phyloP scores from a whole-genome alignment of 2,113 vertebrate species.

The Elanus axillaris region DNA sequence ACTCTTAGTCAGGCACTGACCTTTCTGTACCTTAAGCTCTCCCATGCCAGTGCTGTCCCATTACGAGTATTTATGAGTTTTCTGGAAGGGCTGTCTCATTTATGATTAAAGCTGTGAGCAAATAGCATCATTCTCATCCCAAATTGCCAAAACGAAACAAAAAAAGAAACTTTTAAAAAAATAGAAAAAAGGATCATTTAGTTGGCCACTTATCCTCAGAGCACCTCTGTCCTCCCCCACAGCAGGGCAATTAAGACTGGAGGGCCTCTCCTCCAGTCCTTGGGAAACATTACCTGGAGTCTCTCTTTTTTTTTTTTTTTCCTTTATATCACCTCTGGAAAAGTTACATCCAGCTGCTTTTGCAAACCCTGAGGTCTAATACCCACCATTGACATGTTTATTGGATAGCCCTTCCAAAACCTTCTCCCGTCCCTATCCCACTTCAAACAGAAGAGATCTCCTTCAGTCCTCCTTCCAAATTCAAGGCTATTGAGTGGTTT shows the following conservation, averaged over 20 bases:
- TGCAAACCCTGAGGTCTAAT: neutral
- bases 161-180: no score
- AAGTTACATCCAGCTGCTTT: neutral
- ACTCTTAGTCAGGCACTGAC: neutral
- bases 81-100: neutral
- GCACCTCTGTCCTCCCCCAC: neutral
- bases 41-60: neutral
- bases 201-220: neutral
- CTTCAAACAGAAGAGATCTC: neutral
- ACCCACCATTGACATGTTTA: rapidly evolving
- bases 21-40: neutral
- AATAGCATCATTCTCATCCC: neutral
- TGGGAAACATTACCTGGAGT: neutral
- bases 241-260: neutral
- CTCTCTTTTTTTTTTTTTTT: neutral
- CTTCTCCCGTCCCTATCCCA: neutral
- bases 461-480: neutral
- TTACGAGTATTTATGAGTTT: neutral
- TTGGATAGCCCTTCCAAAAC: neutral
- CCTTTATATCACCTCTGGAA: rapidly evolving
- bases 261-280: neutral
- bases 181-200: neutral
- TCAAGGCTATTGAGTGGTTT: neutral
- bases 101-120: neutral
- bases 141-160: neutral